These are phyloP conservation scores for Myotis daubentonii DNA, from an alignment of 2,797 vertebrate genomes.

Conservation along the genomic window DNA sequence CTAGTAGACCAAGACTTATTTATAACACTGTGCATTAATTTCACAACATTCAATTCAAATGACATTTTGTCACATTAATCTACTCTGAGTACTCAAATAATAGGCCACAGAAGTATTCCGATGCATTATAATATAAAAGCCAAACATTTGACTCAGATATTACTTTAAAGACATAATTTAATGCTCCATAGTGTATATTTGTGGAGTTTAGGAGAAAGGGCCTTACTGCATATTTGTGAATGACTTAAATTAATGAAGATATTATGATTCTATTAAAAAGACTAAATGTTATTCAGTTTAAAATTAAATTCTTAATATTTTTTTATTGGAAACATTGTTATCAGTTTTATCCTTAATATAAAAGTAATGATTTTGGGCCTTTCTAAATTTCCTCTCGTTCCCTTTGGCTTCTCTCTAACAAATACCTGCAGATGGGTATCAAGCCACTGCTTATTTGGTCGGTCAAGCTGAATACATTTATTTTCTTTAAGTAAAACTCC, in stretches of 20 bases:
- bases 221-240: not conserved
- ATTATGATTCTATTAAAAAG: not conserved
- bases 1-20: not conserved
- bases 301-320: not conserved
- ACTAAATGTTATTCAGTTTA: not conserved
- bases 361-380: not conserved
- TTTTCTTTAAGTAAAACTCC: not conserved
- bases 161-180: not conserved
- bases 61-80: not conserved
- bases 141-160: not conserved
- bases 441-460: not conserved
- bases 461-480: not conserved
- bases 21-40: not conserved
- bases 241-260: not conserved
- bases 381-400: not conserved
- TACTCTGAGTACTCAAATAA: conserved; percentile 18
- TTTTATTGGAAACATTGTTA: not conserved
- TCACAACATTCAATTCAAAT: not conserved
- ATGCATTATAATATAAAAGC: not conserved
- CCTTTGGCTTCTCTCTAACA: not conserved
- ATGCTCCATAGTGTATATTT: not conserved
- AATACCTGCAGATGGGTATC: not conserved
- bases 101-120: not conserved
- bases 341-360: not conserved
- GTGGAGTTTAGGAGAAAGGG: not conserved